Evolutionary conservation across 2,888 invertebrate genomes (phyloP).

Genomic region (Dicycla oo): DNA sequence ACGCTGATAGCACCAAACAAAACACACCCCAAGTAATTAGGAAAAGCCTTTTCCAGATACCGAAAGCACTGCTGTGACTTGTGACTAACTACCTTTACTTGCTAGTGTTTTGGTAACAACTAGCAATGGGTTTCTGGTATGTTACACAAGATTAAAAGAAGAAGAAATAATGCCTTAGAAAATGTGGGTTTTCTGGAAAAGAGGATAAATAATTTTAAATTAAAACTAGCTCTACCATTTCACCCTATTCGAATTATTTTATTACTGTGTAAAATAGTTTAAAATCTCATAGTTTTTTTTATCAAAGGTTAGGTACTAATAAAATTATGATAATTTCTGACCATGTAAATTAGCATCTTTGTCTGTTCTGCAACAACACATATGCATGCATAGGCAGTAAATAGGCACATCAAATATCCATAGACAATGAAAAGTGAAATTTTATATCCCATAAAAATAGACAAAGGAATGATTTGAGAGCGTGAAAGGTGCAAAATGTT

Average conservation of each 20-base stretch:
- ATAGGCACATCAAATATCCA: not conserved
- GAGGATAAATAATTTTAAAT: not conserved
- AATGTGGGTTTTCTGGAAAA: not conserved
- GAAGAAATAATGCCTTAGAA: not conserved
- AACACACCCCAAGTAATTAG: constrained; percentile 90
- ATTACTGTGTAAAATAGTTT: not conserved
- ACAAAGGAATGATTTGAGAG: constrained; percentile 77
- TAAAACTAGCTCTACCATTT: not conserved
- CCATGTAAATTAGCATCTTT: not conserved
- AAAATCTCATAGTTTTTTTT: not conserved
- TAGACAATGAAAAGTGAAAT: constrained; percentile 72
- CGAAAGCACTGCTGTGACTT: constrained; percentile 84
- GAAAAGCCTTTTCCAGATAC: constrained; percentile 89
- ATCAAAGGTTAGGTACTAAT: not conserved
- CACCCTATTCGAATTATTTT: not conserved
- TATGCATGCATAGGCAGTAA: not conserved
- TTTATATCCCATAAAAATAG: constrained; percentile 79
- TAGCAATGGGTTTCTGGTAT: not conserved
- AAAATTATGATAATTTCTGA: not conserved
- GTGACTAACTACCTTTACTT: constrained; percentile 58
- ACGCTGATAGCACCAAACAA: constrained; percentile 90
- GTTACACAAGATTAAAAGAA: not conserved
- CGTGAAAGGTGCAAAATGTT: constrained; percentile 79
- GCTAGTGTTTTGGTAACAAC: constrained; percentile 22
- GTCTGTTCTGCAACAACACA: not conserved